Base-by-base conservation (phyloP, 2,888 invertebrate genomes). In the Eilema sororculum region DNA sequence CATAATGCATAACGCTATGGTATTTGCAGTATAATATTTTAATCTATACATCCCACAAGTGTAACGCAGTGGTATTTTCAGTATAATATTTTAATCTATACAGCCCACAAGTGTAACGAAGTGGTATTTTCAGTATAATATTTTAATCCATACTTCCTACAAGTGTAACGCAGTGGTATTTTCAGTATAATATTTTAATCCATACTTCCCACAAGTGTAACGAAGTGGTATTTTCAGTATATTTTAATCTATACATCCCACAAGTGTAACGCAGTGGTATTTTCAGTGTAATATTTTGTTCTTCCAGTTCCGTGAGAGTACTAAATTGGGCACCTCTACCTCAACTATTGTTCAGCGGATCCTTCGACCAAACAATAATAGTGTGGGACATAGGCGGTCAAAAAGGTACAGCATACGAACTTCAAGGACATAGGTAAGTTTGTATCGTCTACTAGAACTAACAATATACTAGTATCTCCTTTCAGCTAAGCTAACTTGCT, bases 381-480 rank as follows among this genome's bases (percentile, higher is more conserved):
- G 98, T 99, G 28, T 99, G 99, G 99, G 99, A 99, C 93, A 99
- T 99, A 79, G 99, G 99, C 9, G 99, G 99, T 0, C 97, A 98
- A 86, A 97, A 98, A 86, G 99, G 99, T 67, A 99, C 99, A 52
- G 99, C 99, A 12, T 99, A 99, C 90, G 99, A 99, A 95, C 96
- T 99, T 70, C 99, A 98, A 92, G 99, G 99, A 20, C 99, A 99
- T 89, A 98, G 98, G 97, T 98, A 75, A 79, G 73, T 67, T 46
- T 52, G 13, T 10, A 9, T 28, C 28, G 9, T n/a, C 30, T 60
- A 30, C 2, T 16, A 30, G 20, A 20, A 16, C 41, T 41, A 41
- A 4, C 16, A 41, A 41, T 16, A 41, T 41, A 16, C 16, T 13
- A 41, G 16, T 41, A 41, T 41, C 41, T 9, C 41, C n/a, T n/a